Conservation (phyloP, 2,797 vertebrate genomes). For the Fistularia commersonii region DNA sequence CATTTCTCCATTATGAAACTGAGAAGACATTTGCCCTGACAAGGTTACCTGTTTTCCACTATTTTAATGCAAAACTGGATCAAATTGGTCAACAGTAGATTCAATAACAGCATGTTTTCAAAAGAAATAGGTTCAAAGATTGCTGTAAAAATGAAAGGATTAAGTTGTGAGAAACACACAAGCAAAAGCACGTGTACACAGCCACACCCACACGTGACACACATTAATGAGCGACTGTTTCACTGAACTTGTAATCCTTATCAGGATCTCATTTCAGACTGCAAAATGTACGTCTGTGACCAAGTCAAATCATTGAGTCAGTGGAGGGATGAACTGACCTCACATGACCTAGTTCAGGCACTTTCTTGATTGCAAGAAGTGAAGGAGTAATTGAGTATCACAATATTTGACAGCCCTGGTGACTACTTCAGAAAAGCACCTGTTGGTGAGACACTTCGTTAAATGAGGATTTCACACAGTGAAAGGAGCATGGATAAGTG, state of each 20-base stretch:
- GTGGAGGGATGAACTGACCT: constrained; percentile 35
- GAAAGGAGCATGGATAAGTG: constrained; percentile 15
- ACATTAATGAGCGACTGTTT: constrained; percentile 8
- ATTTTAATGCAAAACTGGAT: no score
- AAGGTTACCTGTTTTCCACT: no score
- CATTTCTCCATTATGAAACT: no score
- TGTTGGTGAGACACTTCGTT: constrained; percentile 33
- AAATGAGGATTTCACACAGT: constrained; percentile 38
- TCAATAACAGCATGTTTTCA: no score
- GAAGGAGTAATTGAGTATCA: constrained; percentile 66
- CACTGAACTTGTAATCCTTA: constrained; percentile 26
- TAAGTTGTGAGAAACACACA: neutral
- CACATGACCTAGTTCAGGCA: constrained; percentile 21
- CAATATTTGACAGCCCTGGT: constrained; percentile 47
- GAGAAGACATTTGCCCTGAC: no score
- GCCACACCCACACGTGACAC: constrained; percentile 8
- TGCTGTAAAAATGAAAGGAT: no score
- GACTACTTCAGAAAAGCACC: constrained; percentile 50
- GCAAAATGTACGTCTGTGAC: constrained; percentile 36
- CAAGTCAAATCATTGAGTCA: constrained; percentile 44
- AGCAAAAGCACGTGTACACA: neutral
- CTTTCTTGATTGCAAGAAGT: constrained; percentile 40
- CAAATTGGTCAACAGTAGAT: no score
- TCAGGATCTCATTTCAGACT: constrained; percentile 47
- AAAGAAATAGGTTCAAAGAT: no score